A percentile compares a stretch with the other conserved stretches of the same genome.
phyloP scores from a whole-genome alignment of 2,113 vertebrate genomes.

The Lycaon pictus region DNA sequence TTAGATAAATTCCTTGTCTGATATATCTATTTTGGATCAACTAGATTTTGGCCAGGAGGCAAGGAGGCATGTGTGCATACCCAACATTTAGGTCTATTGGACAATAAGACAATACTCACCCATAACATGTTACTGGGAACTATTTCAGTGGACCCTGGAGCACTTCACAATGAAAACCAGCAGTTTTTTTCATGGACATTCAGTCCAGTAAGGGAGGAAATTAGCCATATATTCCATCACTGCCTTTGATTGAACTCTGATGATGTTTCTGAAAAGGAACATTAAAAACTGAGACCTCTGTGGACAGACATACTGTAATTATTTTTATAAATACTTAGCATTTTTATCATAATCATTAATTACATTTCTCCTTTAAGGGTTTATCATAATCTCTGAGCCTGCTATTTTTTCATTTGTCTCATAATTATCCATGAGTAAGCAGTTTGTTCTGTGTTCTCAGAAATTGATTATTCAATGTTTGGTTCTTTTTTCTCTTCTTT shows the following conservation, averaged over 20 bases:
- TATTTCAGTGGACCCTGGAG: not conserved
- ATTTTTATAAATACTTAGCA: constrained; percentile 75
- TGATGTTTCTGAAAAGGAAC: constrained; percentile 64
- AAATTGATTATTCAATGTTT: constrained; percentile 69
- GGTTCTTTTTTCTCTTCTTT: not conserved
- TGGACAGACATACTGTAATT: constrained; percentile 68
- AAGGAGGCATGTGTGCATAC: not conserved
- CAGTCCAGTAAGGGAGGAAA: constrained; percentile 14
- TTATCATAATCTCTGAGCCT: constrained; percentile 70
- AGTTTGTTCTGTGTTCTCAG: constrained; percentile 66
- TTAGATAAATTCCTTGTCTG: not conserved
- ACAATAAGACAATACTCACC: not conserved
- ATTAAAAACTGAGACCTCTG: constrained; percentile 65
- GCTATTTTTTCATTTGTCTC: constrained; percentile 72
- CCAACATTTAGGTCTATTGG: not conserved
- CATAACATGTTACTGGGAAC: not conserved
- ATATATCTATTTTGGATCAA: not conserved
- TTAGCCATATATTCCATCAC: constrained; percentile 39
- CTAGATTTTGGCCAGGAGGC: not conserved
- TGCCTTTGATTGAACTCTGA: constrained; percentile 53
- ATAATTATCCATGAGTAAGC: constrained; percentile 75
- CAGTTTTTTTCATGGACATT: not conserved
- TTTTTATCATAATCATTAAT: constrained; percentile 79
- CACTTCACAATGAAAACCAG: not conserved
- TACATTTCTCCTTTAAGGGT: constrained; percentile 68